Evolutionary conservation across 1,140 invertebrate genomes (phyloP).

Genomic region (Diabrotica undecimpunctata): DNA sequence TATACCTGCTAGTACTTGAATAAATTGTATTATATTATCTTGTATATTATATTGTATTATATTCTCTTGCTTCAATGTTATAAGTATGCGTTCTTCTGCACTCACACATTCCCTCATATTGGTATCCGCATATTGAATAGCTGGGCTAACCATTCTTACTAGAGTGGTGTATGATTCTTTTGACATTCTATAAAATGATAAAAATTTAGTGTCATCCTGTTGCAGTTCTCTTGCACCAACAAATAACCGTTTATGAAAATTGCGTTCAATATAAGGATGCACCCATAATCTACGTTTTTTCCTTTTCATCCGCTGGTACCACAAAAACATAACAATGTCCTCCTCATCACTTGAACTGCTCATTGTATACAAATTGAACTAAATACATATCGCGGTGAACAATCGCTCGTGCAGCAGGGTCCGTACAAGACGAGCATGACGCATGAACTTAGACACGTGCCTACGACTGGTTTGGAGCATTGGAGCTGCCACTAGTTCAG

Average conservation of each 20-base stretch:
- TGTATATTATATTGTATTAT: conserved; percentile 3
- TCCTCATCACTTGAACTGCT: conserved; percentile 17
- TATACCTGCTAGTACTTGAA: not conserved
- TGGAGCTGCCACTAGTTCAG: no score
- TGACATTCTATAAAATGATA: no score
- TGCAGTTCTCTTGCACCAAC: no score
- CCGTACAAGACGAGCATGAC: no score
- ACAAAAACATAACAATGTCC: conserved; percentile 12
- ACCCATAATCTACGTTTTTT: conserved; percentile 10
- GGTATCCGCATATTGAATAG: conserved; percentile 6
- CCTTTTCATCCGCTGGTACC: conserved; percentile 5
- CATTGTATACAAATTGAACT: conserved; percentile 1
- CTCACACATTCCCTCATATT: conserved; percentile 20
- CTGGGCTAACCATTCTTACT: conserved; percentile 4
- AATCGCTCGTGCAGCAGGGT: no score
- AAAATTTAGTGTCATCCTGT: no score
- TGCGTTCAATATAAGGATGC: conserved; percentile 15
- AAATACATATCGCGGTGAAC: no score
- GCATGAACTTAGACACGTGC: no score
- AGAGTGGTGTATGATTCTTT: not conserved
- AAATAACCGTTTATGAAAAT: conserved; percentile 13
- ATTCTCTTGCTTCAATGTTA: conserved; percentile 19
- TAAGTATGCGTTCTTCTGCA: conserved; percentile 16
- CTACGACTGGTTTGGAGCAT: no score
- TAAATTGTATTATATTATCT: not conserved